These are phyloP conservation scores for Globicephala melas DNA, from an alignment of 2,113 vertebrate genomes.

Conservation along the genomic window DNA sequence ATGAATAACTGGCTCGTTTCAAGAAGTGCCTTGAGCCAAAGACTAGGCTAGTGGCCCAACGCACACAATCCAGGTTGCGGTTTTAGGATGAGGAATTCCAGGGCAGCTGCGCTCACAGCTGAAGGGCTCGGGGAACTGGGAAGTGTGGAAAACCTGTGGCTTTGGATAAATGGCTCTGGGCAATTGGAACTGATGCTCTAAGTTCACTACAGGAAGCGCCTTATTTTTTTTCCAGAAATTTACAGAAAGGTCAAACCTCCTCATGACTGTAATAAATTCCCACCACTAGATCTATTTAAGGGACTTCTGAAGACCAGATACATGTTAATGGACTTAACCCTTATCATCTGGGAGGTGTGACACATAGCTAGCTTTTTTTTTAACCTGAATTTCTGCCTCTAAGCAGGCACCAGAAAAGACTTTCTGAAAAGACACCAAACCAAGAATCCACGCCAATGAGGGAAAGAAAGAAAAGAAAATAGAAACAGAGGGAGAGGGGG, in stretches of 20 bases:
- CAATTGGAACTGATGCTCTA: neutral
- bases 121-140: fast-evolving
- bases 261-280: neutral
- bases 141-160: neutral
- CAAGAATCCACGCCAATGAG: neutral
- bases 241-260: neutral
- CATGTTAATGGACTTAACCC: neutral
- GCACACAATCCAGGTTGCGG: too few relatives aligned
- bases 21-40: neutral
- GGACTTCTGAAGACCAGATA: neutral
- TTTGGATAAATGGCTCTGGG: neutral
- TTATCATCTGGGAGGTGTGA: neutral
- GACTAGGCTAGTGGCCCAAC: neutral
- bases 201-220: neutral
- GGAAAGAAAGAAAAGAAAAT: too few relatives aligned
- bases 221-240: neutral
- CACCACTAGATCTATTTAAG: neutral
- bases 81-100: neutral
- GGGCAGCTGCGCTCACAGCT: neutral
- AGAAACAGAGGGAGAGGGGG: neutral
- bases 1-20: neutral
- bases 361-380: neutral
- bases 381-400: neutral
- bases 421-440: neutral
- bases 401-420: neutral